Base-by-base conservation (phyloP, 2,888 invertebrate genomes). In the Chloroclystis v-ata region DNA sequence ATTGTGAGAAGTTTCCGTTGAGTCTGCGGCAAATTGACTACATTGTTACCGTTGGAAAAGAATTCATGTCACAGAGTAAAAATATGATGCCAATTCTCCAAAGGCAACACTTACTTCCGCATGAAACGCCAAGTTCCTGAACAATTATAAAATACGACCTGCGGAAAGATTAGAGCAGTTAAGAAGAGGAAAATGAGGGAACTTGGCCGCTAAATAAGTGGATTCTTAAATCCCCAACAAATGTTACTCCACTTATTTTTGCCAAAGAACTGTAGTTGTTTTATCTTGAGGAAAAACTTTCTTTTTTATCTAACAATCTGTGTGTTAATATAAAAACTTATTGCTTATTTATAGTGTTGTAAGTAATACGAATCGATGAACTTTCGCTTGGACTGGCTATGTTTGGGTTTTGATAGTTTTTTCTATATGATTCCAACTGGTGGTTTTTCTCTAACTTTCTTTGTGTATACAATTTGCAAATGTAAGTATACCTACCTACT, bases 1-100 rank as follows among this genome's bases (percentile, higher is more conserved):
- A 65, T 65, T 59, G 67, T 63, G 70, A 58, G 72, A 80, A 78
- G 68, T 78, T 78, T 71, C 48, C 55, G 67, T 49, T 54, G 66
- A 61, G 64, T 69, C 64, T 70, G 72, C 65, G 63, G 70, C 67
- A 80, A 78, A 81, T 80, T 81, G 75, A 72, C 69, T 78, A 75
- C 74, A 79, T 79, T 79, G 75, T 75, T 72, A 72, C 72, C 45
- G 48, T 50, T 30, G 13, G 48, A 47, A 49, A 51, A 52, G 49
- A 58, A 56, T 49, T 52, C 47, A 57, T 60, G 60, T 60, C 52
- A 52, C 56, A 37, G 56, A 62, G 62, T 59, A 57, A 65, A 66
- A 67, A 67, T 67, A 63, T 62, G 57, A 52, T 47, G 51, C 47
- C 52, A 49, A 60, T 57, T 63, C 65, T 52, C 52, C 56, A 52